Evolutionary conservation across 2,113 vertebrate genomes (phyloP), one percentile per base, ranked within the genome.

Genomic region (Engraulis encrasicolus): DNA sequence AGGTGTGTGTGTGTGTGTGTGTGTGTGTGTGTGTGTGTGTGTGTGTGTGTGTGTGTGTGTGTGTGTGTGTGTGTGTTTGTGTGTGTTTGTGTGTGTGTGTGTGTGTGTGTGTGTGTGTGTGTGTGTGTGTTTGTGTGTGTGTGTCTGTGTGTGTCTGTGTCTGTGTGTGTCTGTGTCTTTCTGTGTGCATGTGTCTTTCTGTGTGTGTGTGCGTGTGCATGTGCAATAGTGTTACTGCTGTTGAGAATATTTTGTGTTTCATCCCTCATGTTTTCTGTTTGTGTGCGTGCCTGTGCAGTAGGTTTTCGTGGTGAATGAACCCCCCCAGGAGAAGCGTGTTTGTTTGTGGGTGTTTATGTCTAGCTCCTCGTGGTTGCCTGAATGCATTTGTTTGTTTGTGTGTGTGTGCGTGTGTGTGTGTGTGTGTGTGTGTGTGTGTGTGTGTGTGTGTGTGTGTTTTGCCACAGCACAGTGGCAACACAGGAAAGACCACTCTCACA

Each of bases 21-120:
- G 54, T 23, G 20, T 20, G 52, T 58, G 52, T 58, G 54, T 58
- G 54, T 58, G 23, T 66, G 6, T 66, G 58, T 27, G 23, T 27
- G n/a, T 23, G n/a, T 61, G n/a, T 61, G 23, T 31, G 58, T 66
- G 58, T 31, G 3, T 66, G n/a, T 54, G 12, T 54, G 50, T 54
- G 14, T 52, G 50, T 54, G 50, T 54, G 50, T 54, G 50, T 54
- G 50, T n/a, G n/a, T n/a, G n/a, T n/a, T n/a, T n/a, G n/a, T n/a
- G n/a, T n/a, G n/a, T n/a, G n/a, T n/a, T n/a, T 58, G 54, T 58
- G 54, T 58, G 54, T 58, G 54, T 58, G 54, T 58, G 54, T 58
- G 54, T 58, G 54, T 58, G 54, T 23, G 20, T 20, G 52, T 58
- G 52, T 58, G 54, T 58, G 54, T 58, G 9, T n/a, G n/a, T n/a